Evolutionary conservation across 2,888 invertebrate species (phyloP), one percentile per base, ranked within the genome.

Genomic region (Strigamia transsilvanica): DNA sequence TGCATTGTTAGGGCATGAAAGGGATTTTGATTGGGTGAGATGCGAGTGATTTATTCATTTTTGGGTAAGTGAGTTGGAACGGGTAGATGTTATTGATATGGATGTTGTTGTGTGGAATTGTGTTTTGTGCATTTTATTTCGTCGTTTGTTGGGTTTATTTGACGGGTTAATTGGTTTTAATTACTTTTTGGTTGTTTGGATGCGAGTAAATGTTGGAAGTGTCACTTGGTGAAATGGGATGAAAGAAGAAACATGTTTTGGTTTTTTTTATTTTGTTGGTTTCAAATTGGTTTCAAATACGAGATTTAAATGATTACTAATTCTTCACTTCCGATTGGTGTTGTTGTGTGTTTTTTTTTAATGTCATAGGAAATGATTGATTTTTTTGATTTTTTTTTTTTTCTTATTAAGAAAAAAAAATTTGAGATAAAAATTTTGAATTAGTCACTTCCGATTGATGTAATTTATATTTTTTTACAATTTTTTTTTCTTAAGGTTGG

Each of bases 51-150:
- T 56, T 56, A 56, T 7, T 3, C 21, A 2, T 1, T 56, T 46
- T 4, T 46, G 46, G 9, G 2, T 7, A 9, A n/a, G 0, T 9
- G 56, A 18, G 18, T 18, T 9, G 0, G 21, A 4, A 56, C n/a
- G n/a, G n/a, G n/a, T n/a, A n/a, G n/a, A 6, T 73, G 27, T 73
- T 73, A 32, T 73, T 73, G 73, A 73, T 32, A n/a, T 73, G 32
- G 4, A 15, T 15, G 13, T 27, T 32, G 0, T 73, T 73, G 13
- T 73, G 15, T 9, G n/a, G n/a, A 38, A 38, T 38, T 32, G 73
- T 27, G 2, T 27, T 23, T 23, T 23, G 15, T 10, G 73, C 10
- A 23, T 73, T 27, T 73, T 73, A 73, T 10, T 13, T 13, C 3
- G 13, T 73, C 6, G 23, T 73, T 32, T 73, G 6, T 5, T 27